Evolutionary conservation across 2,797 vertebrate species (phyloP), one percentile per base, ranked within the genome.

Genomic region (Malurus splendens): DNA sequence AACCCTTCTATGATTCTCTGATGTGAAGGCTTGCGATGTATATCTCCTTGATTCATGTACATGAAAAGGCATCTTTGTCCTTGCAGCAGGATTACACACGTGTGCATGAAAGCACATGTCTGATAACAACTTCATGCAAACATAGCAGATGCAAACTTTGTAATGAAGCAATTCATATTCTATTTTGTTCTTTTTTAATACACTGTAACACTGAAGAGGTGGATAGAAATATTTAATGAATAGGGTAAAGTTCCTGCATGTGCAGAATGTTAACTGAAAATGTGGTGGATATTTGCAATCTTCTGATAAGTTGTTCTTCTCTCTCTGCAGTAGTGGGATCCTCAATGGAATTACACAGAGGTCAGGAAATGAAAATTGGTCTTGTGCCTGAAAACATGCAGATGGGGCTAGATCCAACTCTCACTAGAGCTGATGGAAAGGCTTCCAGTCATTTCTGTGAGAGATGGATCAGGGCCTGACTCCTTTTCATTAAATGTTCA

Each of bases 291-390:
- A 32, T 62, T 73, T 86, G n/a, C 41, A 54, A 48, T 67, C 47
- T 66, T 76, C 17, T 64, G 74, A 82, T 65, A 92, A 81, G 39
- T 24, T 72, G 7, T 73, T 87, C 20, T 42, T 51, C 18, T 82
- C 27, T 87, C 75, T 75, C 54, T 68, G 47, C 72, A 86, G 36
- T 23, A 86, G 47, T 44, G 33, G 30, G 27, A 18, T 71, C 82
- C 78, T 86, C 78, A 74, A 15, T 55, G 68, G 81, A 94, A 79
- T 84, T 64, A 36, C 32, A 74, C 1, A 5, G 33, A 66, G 66
- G 44, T 80, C 94, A 92, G 92, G 91, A 95, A 95, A 93, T 91
- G 71, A 92, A 87, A 86, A 64, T 85, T 94, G 83, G 88, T 88
- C 28, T 82, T 61, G 28, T 90, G 90, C 89, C 88, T 80, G 81